A percentile compares a stretch with the other conserved stretches of the same genome.
Conservation (phyloP, 2,113 vertebrate species). For the Myocastor coypus region DNA sequence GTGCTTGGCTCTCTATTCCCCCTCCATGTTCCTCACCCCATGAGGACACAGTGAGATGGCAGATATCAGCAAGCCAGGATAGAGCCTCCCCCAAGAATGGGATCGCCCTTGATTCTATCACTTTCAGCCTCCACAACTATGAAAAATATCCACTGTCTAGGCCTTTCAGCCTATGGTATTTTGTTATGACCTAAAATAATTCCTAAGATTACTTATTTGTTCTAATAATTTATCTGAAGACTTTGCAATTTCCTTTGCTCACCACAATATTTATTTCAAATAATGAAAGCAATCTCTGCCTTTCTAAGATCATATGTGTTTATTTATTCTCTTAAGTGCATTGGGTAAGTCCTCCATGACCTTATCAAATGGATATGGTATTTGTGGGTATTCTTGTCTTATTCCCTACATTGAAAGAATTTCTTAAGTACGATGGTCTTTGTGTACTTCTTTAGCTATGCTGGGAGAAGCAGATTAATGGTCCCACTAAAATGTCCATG, state of each 20-base stretch:
- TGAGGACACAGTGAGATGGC: neutral
- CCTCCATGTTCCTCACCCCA: neutral
- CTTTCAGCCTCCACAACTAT: neutral
- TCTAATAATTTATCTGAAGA: neutral
- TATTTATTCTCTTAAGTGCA: neutral
- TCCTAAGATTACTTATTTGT: neutral
- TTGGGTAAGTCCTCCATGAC: neutral
- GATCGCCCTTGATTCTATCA: neutral
- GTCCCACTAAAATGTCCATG: neutral
- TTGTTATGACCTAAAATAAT: neutral
- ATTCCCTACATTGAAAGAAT: neutral
- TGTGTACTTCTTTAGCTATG: neutral
- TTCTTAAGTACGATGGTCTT: neutral
- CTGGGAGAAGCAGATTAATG: neutral
- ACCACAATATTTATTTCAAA: neutral
- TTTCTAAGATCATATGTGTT: neutral
- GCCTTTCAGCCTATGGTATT: neutral
- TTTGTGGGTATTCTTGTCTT: neutral
- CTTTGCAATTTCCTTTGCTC: neutral
- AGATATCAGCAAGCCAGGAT: neutral
- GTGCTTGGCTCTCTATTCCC: neutral
- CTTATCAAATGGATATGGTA: neutral
- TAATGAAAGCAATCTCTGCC: neutral
- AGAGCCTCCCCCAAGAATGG: neutral
- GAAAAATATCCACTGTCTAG: neutral